phyloP scores from a whole-genome alignment of 2,888 invertebrate species.

The Agonopterix arenella region DNA sequence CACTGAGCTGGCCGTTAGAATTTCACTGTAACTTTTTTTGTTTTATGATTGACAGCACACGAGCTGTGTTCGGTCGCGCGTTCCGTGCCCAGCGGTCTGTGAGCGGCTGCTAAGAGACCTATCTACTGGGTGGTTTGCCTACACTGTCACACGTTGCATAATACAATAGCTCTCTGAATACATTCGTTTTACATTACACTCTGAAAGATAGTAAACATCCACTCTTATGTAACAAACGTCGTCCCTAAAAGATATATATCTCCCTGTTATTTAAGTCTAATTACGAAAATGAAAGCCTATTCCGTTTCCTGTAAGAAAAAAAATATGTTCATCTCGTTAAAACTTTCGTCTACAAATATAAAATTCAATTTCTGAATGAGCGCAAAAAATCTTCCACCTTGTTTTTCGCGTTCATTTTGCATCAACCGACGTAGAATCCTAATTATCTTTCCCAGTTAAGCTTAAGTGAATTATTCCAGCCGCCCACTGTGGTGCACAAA shows the following conservation, averaged over 20 bases:
- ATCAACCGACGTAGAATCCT: slow-evolving; percentile 74
- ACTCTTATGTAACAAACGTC: slow-evolving; percentile 12
- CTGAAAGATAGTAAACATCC: slow-evolving; percentile 26
- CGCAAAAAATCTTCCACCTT: slow-evolving; percentile 68
- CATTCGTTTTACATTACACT: slow-evolving; percentile 31
- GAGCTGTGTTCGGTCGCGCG: slow-evolving; percentile 69
- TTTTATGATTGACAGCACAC: slow-evolving; percentile 76
- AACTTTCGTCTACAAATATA: slow-evolving; percentile 70
- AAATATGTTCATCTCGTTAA: slow-evolving; percentile 64
- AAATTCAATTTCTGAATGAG: slow-evolving; percentile 75
- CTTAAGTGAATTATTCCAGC: slow-evolving; percentile 75
- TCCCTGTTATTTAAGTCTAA: slow-evolving; percentile 28
- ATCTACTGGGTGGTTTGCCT: slow-evolving; percentile 45
- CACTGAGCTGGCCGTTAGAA: slow-evolving; percentile 56
- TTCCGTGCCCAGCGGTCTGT: slow-evolving; percentile 61
- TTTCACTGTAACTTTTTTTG: slow-evolving; percentile 52
- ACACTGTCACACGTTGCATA: slow-evolving; percentile 56
- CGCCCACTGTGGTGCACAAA: slow-evolving; percentile 72
- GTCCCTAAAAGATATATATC: slow-evolving; percentile 20
- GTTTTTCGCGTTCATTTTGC: slow-evolving; percentile 75
- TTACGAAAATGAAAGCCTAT: slow-evolving; percentile 46
- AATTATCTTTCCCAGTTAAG: slow-evolving; percentile 77
- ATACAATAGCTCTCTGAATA: slow-evolving; percentile 44
- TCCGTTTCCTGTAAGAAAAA: slow-evolving; percentile 50
- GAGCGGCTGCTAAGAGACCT: slow-evolving; percentile 61